phyloP scores from a whole-genome alignment of 2,888 invertebrate genomes.

The Nomada fucata region DNA sequence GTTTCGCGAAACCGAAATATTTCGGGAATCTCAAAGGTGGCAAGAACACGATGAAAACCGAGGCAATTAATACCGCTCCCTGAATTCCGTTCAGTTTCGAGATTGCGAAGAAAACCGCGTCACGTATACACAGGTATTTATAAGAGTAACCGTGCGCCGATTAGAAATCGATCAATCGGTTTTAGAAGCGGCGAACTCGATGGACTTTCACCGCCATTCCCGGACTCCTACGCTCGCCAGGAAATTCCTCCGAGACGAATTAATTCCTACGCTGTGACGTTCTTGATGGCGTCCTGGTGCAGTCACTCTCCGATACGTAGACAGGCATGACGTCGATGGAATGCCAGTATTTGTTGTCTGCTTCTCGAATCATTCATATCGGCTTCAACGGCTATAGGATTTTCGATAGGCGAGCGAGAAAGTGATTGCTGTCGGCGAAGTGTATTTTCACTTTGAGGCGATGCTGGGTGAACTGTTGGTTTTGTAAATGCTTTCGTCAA shows the following conservation, averaged over 20 bases:
- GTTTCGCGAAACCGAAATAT: not conserved
- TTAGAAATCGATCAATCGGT: constrained; percentile 71
- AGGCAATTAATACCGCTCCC: constrained; percentile 22
- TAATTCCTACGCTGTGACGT: constrained; percentile 50
- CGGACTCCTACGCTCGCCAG: constrained; percentile 58
- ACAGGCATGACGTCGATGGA: constrained; percentile 35
- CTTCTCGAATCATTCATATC: constrained; percentile 22
- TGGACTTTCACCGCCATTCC: constrained; percentile 71
- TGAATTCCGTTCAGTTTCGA: constrained; percentile 33
- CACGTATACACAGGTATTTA: constrained; percentile 45
- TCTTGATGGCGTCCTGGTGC: constrained; percentile 54
- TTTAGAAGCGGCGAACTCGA: constrained; percentile 62
- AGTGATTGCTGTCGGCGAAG: not conserved
- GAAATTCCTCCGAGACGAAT: constrained; percentile 61
- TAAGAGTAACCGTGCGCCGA: constrained; percentile 38
- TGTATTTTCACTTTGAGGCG: not conserved
- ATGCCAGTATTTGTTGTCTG: constrained; percentile 33
- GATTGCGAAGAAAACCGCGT: constrained; percentile 16
- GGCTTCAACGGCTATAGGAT: not conserved
- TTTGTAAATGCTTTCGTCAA: not conserved
- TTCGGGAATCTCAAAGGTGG: constrained; percentile 5
- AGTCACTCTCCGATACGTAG: constrained; percentile 49
- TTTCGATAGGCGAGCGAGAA: not conserved
- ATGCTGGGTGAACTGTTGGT: not conserved
- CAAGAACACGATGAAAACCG: constrained; percentile 2